Percentiles rank a stretch among this genome's conserved stretches.
phyloP scores from a whole-genome alignment of 2,113 vertebrate genomes.

The Cynoglossus semilaevis region DNA sequence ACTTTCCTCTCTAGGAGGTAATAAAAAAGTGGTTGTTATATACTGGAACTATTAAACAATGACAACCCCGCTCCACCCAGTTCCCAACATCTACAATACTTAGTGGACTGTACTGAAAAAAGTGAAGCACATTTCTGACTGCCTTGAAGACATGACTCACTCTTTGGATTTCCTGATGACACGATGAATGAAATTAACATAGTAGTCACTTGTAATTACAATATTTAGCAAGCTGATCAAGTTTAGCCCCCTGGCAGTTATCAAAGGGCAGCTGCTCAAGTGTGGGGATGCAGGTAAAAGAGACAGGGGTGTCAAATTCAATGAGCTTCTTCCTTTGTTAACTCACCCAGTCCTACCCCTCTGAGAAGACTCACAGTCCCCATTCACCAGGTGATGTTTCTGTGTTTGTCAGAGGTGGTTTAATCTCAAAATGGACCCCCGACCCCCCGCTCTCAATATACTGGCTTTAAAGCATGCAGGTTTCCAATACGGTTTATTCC shows the following conservation, averaged over 20 bases:
- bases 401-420: slow-evolving; percentile 37
- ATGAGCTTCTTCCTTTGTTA: slow-evolving; percentile 50
- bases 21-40: no score
- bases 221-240: slow-evolving; percentile 67
- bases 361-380: slow-evolving; percentile 16
- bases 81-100: slow-evolving; percentile 15
- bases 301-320: slow-evolving; percentile 68
- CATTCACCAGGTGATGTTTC: slow-evolving; percentile 24
- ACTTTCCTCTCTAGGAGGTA: slow-evolving; percentile 8
- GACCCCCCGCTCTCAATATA: slow-evolving; percentile 79
- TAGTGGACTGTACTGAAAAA: slow-evolving; percentile 21
- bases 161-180: slow-evolving; percentile 46
- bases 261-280: slow-evolving; percentile 62
- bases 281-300: slow-evolving; percentile 66
- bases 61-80: no score
- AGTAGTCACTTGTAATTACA: slow-evolving; percentile 66
- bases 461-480: slow-evolving; percentile 78
- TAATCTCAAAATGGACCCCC: slow-evolving; percentile 30
- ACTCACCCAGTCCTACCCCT: slow-evolving; percentile 32
- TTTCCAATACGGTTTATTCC: slow-evolving; percentile 67
- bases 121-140: slow-evolving; percentile 33
- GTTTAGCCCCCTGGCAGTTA: slow-evolving; percentile 59
- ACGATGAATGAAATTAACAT: slow-evolving; percentile 61
- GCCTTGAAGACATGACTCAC: slow-evolving; percentile 50
- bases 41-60: no score